Conservation (phyloP, 2,797 vertebrate genomes). For the Amblyopsis hoosieri region DNA sequence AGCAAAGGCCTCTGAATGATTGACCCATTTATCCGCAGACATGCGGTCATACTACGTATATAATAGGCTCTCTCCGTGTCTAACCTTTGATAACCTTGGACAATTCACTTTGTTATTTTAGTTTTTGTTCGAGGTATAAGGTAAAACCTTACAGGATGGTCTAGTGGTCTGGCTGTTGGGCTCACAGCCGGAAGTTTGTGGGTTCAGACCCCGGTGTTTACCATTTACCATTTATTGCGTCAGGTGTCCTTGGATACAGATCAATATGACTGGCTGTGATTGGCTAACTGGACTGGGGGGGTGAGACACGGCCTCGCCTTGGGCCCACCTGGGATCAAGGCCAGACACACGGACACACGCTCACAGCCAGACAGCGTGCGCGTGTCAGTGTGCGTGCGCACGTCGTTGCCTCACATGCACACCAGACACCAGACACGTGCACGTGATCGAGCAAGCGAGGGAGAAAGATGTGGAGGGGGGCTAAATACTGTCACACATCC, state of each 20-base stretch:
- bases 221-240: slow-evolving; percentile 3
- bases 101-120: slow-evolving; percentile 14
- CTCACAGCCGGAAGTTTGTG: no score
- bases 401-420: no score
- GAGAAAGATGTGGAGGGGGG: no score
- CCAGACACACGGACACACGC: slow-evolving; percentile 15
- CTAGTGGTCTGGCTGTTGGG: no score
- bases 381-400: slow-evolving; percentile 8
- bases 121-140: background rate
- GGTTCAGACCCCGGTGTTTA: no score
- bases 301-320: slow-evolving; percentile 22
- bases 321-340: slow-evolving; percentile 8
- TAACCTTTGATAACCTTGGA: slow-evolving; percentile 28
- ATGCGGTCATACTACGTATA: background rate
- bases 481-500: no score
- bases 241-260: slow-evolving; percentile 30
- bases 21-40: background rate
- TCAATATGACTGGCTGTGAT: slow-evolving; percentile 33
- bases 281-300: slow-evolving; percentile 38
- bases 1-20: background rate
- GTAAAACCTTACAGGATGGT: background rate
- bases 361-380: slow-evolving; percentile 6
- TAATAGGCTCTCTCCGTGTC: background rate
- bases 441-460: no score
- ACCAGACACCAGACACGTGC: no score